Evolutionary conservation across 2,113 vertebrate species (phyloP).

Genomic region (Sapayoa aenigma): DNA sequence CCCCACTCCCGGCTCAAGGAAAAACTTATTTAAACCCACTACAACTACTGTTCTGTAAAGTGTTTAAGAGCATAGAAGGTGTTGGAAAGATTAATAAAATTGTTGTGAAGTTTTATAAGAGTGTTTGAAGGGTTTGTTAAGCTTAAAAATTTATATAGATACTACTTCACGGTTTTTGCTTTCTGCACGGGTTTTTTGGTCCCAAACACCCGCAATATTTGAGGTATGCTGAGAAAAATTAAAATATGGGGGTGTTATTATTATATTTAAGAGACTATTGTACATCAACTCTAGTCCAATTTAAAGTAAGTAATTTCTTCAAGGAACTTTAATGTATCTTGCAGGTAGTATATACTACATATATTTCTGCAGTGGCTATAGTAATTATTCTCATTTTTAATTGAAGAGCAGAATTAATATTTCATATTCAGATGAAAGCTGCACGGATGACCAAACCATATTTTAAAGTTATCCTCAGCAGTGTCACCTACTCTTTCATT

Average conservation of each 20-base stretch:
- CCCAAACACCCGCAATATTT: too few relatives aligned
- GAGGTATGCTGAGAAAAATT: neutral
- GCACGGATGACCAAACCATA: neutral
- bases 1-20: too few relatives aligned
- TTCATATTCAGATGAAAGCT: neutral
- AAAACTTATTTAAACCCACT: too few relatives aligned
- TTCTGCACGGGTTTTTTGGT: too few relatives aligned
- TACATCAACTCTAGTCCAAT: neutral
- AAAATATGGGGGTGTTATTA: neutral
- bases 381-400: neutral
- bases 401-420: neutral
- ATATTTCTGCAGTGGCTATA: neutral
- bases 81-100: too few relatives aligned
- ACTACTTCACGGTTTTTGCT: too few relatives aligned
- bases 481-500: neutral
- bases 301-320: neutral
- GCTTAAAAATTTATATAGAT: too few relatives aligned
- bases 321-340: neutral
- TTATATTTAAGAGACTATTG: neutral
- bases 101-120: too few relatives aligned
- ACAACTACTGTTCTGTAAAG: too few relatives aligned
- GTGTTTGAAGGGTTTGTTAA: too few relatives aligned
- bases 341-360: neutral
- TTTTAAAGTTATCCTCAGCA: neutral
- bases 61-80: too few relatives aligned